Conservation (phyloP, 2,888 invertebrate species). For the Lasioglossum marginatum region DNA sequence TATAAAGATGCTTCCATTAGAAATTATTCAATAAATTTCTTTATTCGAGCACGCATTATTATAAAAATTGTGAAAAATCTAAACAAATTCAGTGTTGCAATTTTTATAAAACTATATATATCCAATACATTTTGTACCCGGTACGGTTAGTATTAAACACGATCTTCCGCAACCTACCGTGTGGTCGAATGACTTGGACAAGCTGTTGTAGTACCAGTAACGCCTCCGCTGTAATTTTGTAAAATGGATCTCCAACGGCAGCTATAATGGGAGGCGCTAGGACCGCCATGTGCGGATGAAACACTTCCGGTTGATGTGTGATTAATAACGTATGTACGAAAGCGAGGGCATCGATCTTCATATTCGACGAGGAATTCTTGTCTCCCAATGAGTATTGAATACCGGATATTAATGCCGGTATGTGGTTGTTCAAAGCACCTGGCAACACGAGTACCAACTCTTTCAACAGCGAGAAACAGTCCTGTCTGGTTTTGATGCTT, state of each 20-base stretch:
- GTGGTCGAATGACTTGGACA: slow-evolving; percentile 96
- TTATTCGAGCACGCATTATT: too few species aligned
- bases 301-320: slow-evolving; percentile 91
- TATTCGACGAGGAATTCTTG: slow-evolving; percentile 97
- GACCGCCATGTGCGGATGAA: slow-evolving; percentile 92
- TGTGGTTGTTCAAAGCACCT: slow-evolving; percentile 93
- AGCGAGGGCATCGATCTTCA: slow-evolving; percentile 98
- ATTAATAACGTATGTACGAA: slow-evolving; percentile 94
- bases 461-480: slow-evolving; percentile 95
- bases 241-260: slow-evolving; percentile 97
- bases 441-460: slow-evolving; percentile 96
- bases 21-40: too few species aligned
- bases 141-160: neutral
- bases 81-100: too few species aligned
- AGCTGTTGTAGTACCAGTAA: slow-evolving; percentile 96
- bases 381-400: slow-evolving; percentile 95
- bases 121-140: too few species aligned
- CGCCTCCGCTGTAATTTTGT: slow-evolving; percentile 99
- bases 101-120: too few species aligned
- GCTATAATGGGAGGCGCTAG: slow-evolving; percentile 94
- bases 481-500: slow-evolving; percentile 95
- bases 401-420: slow-evolving; percentile 94
- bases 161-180: slow-evolving; percentile 85
- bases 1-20: too few species aligned
- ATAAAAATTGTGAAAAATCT: too few species aligned